Base-by-base conservation (phyloP, 1,140 invertebrate genomes). In the Lerema accius region DNA sequence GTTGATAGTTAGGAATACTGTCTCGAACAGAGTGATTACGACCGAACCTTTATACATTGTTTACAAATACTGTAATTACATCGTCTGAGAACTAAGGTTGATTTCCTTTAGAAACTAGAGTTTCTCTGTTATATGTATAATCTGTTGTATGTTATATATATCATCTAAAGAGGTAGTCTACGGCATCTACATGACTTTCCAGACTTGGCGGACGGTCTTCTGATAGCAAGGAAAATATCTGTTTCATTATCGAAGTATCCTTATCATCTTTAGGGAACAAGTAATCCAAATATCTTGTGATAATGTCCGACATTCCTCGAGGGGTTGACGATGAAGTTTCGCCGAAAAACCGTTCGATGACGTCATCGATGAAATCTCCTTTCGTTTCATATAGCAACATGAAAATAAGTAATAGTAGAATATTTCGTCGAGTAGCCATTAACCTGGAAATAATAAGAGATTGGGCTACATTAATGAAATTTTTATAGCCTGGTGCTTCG, bases 201-300 rank as follows among this genome's bases (percentile, higher is more conserved):
- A 78, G 28, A 32, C 63, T 68, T 0, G 75, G 72, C 10, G 63
- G 63, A 10, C 65, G 63, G 26, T 86, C 78, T 4, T 81, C 77
- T 4, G 76, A 65, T 11, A 84, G 74, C 28, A 81, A 72, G 11
- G 63, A 71, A 26, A 82, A 82, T 32, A 87, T 65, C 28, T 80
- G 64, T 50, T 89, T 89, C 69, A 89, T 70, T 28, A 79, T 65
- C 23, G 67, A 76, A 0, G 78, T 70, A 37, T 86, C 83, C 6
- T 61, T 40, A 46, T 89, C 84, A 17, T 87, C 84, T 63, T 86
- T 85, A 9, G 84, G 80, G 14, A 76, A 87, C 9, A 84, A 10
- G 4, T 73, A 65, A 50, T 89, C 84, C 23, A 89, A 37, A 37
- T 76, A 84, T 48, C 73, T 69, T 0, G 71, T 72, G 7, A 86